Percentiles rank a stretch among this genome's conserved stretches.
These are phyloP conservation scores for Cygnus olor DNA, from an alignment of 2,797 vertebrate species.

Conservation along the genomic window DNA sequence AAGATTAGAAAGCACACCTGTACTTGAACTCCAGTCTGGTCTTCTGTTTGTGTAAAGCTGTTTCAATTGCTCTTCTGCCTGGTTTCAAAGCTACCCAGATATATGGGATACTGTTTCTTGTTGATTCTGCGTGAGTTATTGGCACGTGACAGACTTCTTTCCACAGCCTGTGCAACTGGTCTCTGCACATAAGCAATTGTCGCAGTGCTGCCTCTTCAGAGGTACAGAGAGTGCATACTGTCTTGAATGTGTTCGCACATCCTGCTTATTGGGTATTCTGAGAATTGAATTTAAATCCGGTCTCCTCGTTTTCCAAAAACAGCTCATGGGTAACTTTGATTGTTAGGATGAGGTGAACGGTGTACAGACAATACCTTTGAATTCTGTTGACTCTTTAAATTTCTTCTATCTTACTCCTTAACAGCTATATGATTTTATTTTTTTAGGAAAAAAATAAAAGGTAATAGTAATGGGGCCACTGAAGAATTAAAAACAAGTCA, in stretches of 20 bases:
- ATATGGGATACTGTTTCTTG: neutral
- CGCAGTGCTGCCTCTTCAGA: no score
- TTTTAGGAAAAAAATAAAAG: neutral
- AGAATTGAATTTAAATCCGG: neutral
- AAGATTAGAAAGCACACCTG: neutral
- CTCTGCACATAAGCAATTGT: neutral
- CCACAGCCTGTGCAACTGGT: neutral
- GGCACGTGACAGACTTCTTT: neutral
- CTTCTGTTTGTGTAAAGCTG: neutral
- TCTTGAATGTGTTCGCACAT: neutral
- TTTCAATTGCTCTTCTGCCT: neutral
- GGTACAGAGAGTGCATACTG: neutral
- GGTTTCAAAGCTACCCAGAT: accelerated
- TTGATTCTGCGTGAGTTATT: neutral
- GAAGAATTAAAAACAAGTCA: neutral
- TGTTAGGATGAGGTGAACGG: neutral
- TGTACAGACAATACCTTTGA: neutral
- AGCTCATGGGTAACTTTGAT: neutral
- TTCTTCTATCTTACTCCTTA: neutral
- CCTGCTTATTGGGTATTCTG: neutral
- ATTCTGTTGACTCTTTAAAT: neutral
- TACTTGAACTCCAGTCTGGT: neutral
- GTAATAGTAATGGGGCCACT: neutral
- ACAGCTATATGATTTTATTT: neutral
- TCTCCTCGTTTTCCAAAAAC: neutral